These are phyloP conservation scores for Cecropterus lyciades DNA, from an alignment of 1,140 invertebrate genomes.

Conservation along the genomic window DNA sequence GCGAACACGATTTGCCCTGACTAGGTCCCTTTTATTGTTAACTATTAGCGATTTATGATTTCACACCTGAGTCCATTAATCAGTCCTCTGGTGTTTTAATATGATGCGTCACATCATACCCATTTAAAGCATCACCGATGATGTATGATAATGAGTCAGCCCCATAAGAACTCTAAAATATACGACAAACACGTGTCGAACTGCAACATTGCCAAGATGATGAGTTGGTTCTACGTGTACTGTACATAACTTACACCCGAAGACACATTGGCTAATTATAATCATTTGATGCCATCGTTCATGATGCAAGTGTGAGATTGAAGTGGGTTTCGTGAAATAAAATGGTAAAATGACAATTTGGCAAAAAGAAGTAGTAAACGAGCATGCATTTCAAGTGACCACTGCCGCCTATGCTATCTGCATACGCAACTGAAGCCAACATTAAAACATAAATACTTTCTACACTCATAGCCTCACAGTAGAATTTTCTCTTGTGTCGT, in stretches of 20 bases:
- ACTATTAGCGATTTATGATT: not conserved
- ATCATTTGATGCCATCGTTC: not conserved
- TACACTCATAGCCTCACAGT: too few relatives aligned
- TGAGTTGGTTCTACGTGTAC: not conserved
- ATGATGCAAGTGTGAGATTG: not conserved
- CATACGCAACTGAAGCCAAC: too few relatives aligned
- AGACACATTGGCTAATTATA: conserved; percentile 7
- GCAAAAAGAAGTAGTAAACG: too few relatives aligned
- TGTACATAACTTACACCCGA: not conserved
- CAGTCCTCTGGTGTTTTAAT: not conserved
- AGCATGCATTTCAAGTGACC: too few relatives aligned
- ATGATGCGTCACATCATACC: conserved; percentile 4
- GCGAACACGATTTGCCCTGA: too few relatives aligned
- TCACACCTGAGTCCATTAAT: conserved; percentile 6
- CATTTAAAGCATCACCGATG: not conserved
- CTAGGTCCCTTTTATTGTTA: too few relatives aligned
- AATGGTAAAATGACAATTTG: not conserved
- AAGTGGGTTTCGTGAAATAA: not conserved
- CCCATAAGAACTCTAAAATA: conserved; percentile 16
- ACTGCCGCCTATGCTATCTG: too few relatives aligned
- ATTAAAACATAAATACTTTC: too few relatives aligned
- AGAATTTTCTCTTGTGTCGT: too few relatives aligned
- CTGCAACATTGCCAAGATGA: conserved; percentile 22
- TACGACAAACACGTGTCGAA: conserved; percentile 18
- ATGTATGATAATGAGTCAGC: conserved; percentile 16